Base-by-base conservation (phyloP, 2,113 vertebrate genomes). In the Phrynosoma platyrhinos region DNA sequence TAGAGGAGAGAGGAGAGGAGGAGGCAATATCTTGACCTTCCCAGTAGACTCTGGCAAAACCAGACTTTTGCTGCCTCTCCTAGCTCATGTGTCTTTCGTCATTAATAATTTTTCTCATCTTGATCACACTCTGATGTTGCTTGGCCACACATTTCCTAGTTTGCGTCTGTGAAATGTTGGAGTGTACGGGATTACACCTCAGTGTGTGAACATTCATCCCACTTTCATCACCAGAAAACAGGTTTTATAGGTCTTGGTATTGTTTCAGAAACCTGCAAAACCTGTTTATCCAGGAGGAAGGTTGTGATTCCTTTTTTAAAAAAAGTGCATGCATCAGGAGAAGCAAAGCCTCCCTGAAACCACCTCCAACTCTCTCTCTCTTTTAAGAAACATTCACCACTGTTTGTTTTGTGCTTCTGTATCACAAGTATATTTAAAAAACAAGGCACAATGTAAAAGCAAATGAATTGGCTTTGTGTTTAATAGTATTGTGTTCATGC, bases 201-300 rank as follows among this genome's bases (percentile, higher is more conserved):
- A 53, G 25, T 5, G 58, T 64, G 30, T 62, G 58, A 77, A 83
- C 30, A 32, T 30, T 27, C 80, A 82, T 66, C 69, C 6, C 78
- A 87, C 55, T 87, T 75, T 68, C n/a, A 21, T 68, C 68, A 55
- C 30, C 12, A 53, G 69, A 76, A 76, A 82, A 77, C 87, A 83
- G 58, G 80, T 68, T 74, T 32, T 36, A 55, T 55, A 88, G 62
- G 71, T 32, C 20, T 53, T 52, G 75, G 71, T n/a, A 66, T n/a
- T 25, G 72, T 74, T 77, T 82, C 71, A 53, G 55, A 77, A 76
- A 82, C 79, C 80, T 76, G 80, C 55, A 75, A 40, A 88, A 82
- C 87, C 72, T 83, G 87, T 83, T 64, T 74, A 36, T n/a, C 80
- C 2, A 21, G 80, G 75, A 72, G 78, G 78, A 69, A 75, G 40